Evolutionary conservation across 2,888 invertebrate genomes (phyloP), one percentile per base, ranked within the genome.

Genomic region (Sericinus montela): DNA sequence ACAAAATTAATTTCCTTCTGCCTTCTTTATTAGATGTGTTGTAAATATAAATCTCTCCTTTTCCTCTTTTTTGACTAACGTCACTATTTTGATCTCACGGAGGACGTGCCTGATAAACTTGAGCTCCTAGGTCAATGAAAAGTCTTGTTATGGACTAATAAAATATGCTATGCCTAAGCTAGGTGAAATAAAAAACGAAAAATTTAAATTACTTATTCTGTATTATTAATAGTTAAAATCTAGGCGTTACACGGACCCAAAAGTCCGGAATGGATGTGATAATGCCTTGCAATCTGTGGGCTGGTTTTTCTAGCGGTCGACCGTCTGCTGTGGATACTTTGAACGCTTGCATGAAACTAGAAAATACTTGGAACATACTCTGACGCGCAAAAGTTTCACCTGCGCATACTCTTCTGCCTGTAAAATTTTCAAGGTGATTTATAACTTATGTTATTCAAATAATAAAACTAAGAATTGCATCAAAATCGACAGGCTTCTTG

Each of bases 341-440:
- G 65, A 93, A 94, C 38, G 91, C 91, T 62, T 94, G 94, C 72
- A 93, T 80, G 52, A 94, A 78, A 0, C 84, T 85, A 0, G 92
- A 66, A 23, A 92, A 82, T 8, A 91, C 80, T 52, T 91, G 85
- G 67, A 94, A 94, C 69, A 93, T 79, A 56, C 89, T 83, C 56
- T 92, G 93, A 1, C 94, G 84, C 0, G 93, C 91, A 65, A 91
- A 93, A 0, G 93, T 93, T 70, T 94, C 94, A 0, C 94, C 94
- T 0, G 93, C 91, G 62, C 94, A 94, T 0, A 93, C 71, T 23
- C 94, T 85, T 58, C 91, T 91, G 0, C 94, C 93, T 91, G 69
- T 0, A 64, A 65, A 53, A 15, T 15, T 8, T 15, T 9, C 10
- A 35, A 35, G 13, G 9, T 2, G 5, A 1, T 19, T 32, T 32